Base-by-base conservation (phyloP, 1,140 invertebrate species). In the Andrena cerasifolii region DNA sequence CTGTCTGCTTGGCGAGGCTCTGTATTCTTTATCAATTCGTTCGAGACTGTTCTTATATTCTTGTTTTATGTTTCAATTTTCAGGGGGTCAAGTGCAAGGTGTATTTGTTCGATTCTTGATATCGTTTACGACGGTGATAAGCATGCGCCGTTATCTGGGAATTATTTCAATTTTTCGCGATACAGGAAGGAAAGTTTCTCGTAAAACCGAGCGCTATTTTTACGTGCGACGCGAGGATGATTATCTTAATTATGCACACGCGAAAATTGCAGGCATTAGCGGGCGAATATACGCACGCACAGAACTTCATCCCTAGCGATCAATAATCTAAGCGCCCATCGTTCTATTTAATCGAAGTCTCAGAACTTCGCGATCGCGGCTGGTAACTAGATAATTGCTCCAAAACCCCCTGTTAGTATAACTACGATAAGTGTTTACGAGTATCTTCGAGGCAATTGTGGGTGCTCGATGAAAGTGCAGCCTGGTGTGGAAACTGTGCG, bases 351-450 rank as follows among this genome's bases (percentile, higher is more conserved):
- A 75, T 75, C 72, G 72, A 75, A 67, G 40, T 18, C 36, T 10
- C 14, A 10, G 14, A 75, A 75, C 26, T 75, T 75, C n/a, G 21
- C 10, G 36, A 67, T 75, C n/a, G 36, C 45, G 28, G 51, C 26
- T 67, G 72, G 56, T 67, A 75, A 75, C 72, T 53, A 56, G 33
- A 21, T 75, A 75, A 75, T 75, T 75, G 63, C 49, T 51, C 72
- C 51, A 45, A 74, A 66, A 74, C 49, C 62, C 31, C 36, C 62
- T 66, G 49, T 67, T 54, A 56, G 26, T 45, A 21, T 75, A 75
- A 75, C 62, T 45, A 45, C 40, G 62, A 67, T 75, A 67, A 75
- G 72, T 75, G 72, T 75, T 75, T 75, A 75, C 63, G 26, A 21
- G 62, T 33, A 75, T 75, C 72, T 67, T 67, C 8, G 28, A 56